A percentile compares a stretch with the other conserved stretches of the same genome.
Evolutionary conservation across 2,113 vertebrate species (phyloP).

Genomic region (Dipodomys stephensi): DNA sequence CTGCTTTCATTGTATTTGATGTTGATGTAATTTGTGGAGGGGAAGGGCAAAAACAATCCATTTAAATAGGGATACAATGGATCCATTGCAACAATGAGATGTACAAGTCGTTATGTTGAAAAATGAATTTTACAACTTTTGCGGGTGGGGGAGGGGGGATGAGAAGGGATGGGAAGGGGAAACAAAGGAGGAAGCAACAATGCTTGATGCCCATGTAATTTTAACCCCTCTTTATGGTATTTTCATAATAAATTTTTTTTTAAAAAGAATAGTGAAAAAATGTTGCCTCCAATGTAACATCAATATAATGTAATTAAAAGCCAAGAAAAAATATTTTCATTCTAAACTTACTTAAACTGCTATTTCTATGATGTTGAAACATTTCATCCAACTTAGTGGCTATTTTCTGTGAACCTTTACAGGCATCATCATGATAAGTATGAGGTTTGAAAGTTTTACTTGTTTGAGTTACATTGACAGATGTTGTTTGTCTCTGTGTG

Average conservation of each 20-base stretch:
- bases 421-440: background rate
- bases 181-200: no score
- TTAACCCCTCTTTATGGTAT: no score
- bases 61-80: no score
- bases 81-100: no score
- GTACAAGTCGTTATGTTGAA: no score
- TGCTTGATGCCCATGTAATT: no score
- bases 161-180: no score
- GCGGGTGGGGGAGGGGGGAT: no score
- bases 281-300: slow-evolving; percentile 65
- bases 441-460: slow-evolving; percentile 34
- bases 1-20: no score
- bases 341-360: slow-evolving; percentile 45
- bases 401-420: background rate
- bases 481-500: background rate
- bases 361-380: slow-evolving; percentile 58
- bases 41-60: no score
- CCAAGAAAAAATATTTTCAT: slow-evolving; percentile 62
- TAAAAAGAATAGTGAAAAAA: slow-evolving; percentile 67
- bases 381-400: slow-evolving; percentile 52
- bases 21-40: no score
- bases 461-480: slow-evolving; percentile 1
- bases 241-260: slow-evolving; percentile 47
- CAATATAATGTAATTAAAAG: slow-evolving; percentile 74
- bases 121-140: no score